phyloP scores from a whole-genome alignment of 2,888 invertebrate species.

The Volucella zonaria region DNA sequence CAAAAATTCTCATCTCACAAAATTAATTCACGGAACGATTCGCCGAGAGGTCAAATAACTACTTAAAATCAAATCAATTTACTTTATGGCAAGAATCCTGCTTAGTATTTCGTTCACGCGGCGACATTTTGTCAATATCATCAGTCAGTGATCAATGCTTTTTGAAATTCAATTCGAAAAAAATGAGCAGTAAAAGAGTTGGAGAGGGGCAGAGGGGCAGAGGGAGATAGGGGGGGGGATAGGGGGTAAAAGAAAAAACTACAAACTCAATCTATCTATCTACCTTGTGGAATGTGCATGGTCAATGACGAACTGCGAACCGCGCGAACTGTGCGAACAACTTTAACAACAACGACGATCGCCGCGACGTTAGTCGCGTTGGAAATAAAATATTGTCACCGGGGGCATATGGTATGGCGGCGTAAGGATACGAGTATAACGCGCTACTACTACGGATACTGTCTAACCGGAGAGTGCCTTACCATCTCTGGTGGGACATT shows the following conservation, averaged over 20 bases:
- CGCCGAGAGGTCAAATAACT: conserved; percentile 71
- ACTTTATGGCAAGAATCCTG: conserved; percentile 66
- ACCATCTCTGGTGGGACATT: conserved; percentile 48
- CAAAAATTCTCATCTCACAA: conserved; percentile 55
- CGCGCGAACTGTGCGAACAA: conserved; percentile 25
- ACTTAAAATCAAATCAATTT: conserved; percentile 74
- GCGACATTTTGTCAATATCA: conserved; percentile 82
- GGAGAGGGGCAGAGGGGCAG: too few species aligned
- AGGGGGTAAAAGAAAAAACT: conserved; percentile 7
- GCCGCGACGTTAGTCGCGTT: conserved; percentile 34
- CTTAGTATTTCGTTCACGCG: conserved; percentile 80
- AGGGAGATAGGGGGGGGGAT: background rate
- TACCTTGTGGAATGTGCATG: conserved; percentile 76
- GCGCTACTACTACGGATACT: conserved; percentile 65
- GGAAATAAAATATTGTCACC: conserved; percentile 20
- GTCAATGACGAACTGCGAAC: conserved; percentile 69
- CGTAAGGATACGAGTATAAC: conserved; percentile 59
- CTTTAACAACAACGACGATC: conserved; percentile 42
- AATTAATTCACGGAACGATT: conserved; percentile 72
- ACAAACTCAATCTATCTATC: conserved; percentile 53
- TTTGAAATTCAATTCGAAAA: conserved; percentile 81
- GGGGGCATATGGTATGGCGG: conserved; percentile 75
- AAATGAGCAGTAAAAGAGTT: too few species aligned
- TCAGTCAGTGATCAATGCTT: conserved; percentile 81
- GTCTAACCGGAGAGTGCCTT: conserved; percentile 69